These are phyloP conservation scores for Amazona guildingii DNA, from an alignment of 2,113 vertebrate species.

Conservation along the genomic window DNA sequence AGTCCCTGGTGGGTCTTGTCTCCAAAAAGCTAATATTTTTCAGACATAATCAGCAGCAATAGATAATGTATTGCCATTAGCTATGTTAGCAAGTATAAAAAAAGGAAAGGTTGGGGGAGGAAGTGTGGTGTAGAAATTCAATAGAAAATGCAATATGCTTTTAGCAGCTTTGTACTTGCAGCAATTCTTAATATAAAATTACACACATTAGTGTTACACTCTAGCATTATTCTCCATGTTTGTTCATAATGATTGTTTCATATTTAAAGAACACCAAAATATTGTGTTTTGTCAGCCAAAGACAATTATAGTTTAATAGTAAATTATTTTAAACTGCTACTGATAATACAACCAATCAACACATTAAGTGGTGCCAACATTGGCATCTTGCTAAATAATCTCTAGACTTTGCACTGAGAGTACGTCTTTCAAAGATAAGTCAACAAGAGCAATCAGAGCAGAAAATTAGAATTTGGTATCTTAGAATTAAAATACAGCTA, in stretches of 20 bases:
- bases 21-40: constrained; percentile 77
- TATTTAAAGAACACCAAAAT: constrained; percentile 81
- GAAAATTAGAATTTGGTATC: constrained; percentile 99
- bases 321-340: constrained; percentile 85
- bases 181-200: constrained; percentile 67
- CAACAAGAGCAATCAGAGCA: constrained; percentile 98
- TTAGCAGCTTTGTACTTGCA: constrained; percentile 53
- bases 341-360: constrained; percentile 86
- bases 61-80: constrained; percentile 72
- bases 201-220: constrained; percentile 47
- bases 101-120: constrained; percentile 46
- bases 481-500: constrained; percentile 88
- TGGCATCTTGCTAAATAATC: constrained; percentile 96
- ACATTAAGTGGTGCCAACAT: constrained; percentile 84
- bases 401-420: constrained; percentile 79
- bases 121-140: constrained; percentile 26
- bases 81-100: constrained; percentile 62
- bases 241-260: constrained; percentile 76
- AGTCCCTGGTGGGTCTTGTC: constrained; percentile 64
- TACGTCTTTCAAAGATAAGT: constrained; percentile 94
- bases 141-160: constrained; percentile 38
- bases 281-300: constrained; percentile 80
- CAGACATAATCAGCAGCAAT: constrained; percentile 74
- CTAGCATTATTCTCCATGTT: constrained; percentile 67
- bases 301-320: constrained; percentile 82